These are phyloP conservation scores for Esox masquinongy DNA, from an alignment of 2,797 vertebrate genomes.

Conservation along the genomic window DNA sequence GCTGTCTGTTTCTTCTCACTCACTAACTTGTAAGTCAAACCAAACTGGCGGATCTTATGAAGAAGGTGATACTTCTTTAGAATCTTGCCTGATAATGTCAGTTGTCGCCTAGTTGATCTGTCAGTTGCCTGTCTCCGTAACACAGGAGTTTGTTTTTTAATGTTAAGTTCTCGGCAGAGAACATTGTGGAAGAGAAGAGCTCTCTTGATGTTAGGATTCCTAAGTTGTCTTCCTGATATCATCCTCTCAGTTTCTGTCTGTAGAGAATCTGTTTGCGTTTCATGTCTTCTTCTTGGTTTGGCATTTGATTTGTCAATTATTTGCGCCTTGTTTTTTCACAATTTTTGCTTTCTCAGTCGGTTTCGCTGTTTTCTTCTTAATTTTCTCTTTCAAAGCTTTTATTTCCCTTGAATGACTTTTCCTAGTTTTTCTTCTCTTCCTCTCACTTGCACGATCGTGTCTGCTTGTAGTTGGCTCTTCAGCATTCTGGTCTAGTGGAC, in stretches of 20 bases:
- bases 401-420: constrained; percentile 20
- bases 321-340: constrained; percentile 7
- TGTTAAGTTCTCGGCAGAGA: constrained; percentile 15
- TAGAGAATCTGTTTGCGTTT: constrained; percentile 10
- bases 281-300: constrained; percentile 10
- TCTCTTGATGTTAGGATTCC: constrained; percentile 25
- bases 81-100: too few species aligned
- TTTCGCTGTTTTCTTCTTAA: too few species aligned
- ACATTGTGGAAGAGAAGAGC: constrained; percentile 31
- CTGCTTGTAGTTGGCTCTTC: constrained; percentile 2
- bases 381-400: constrained; percentile 20
- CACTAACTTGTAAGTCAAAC: too few species aligned
- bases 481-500: constrained; percentile 12
- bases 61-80: too few species aligned
- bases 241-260: constrained; percentile 20
- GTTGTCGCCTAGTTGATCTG: too few species aligned
- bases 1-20: too few species aligned
- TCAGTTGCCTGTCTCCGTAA: constrained; percentile 13
- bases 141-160: too few species aligned
- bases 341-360: too few species aligned
- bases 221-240: constrained; percentile 24
- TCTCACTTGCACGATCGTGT: neutral
- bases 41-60: too few species aligned
- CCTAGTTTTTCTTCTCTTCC: constrained; percentile 10
- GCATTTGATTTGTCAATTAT: constrained; percentile 18